Conservation (phyloP, 2,797 vertebrate species). For the Anniella stebbinsi region DNA sequence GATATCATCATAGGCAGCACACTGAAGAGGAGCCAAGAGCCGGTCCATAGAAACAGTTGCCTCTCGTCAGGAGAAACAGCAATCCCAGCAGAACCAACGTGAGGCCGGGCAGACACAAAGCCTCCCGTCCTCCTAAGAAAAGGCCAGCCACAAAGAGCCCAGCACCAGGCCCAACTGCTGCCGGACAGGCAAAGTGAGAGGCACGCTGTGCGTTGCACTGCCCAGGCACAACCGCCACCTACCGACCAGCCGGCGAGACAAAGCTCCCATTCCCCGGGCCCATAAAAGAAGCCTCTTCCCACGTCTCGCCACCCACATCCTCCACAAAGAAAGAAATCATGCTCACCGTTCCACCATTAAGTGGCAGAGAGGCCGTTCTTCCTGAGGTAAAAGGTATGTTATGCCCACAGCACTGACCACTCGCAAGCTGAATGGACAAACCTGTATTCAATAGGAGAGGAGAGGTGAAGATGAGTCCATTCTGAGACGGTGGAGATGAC, state of each 20-base stretch:
- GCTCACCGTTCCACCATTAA: slow-evolving; percentile 94
- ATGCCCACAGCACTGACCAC: slow-evolving; percentile 98
- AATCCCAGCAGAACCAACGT: background rate
- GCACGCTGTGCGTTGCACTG: too few relatives aligned
- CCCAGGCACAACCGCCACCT: background rate
- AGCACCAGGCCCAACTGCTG: background rate
- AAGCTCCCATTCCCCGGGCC: background rate
- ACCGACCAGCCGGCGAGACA: background rate
- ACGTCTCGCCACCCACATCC: accelerated
- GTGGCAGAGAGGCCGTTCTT: slow-evolving; percentile 95
- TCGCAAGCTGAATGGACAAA: slow-evolving; percentile 95
- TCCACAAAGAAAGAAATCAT: accelerated
- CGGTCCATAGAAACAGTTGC: too few relatives aligned
- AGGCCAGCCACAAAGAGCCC: accelerated
- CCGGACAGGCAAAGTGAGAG: too few relatives aligned
- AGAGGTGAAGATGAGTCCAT: background rate
- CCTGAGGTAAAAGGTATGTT: slow-evolving; percentile 96
- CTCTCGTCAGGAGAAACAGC: background rate
- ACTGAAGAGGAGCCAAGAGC: background rate
- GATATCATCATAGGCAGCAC: accelerated
- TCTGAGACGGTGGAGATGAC: background rate
- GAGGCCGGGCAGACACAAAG: background rate
- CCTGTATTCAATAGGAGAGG: slow-evolving; percentile 74
- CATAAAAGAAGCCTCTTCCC: too few relatives aligned
- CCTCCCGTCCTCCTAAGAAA: accelerated